Percentiles rank a stretch among this genome's conserved stretches.
Evolutionary conservation across 2,888 invertebrate species (phyloP).

Genomic region (Trilocha varians): DNA sequence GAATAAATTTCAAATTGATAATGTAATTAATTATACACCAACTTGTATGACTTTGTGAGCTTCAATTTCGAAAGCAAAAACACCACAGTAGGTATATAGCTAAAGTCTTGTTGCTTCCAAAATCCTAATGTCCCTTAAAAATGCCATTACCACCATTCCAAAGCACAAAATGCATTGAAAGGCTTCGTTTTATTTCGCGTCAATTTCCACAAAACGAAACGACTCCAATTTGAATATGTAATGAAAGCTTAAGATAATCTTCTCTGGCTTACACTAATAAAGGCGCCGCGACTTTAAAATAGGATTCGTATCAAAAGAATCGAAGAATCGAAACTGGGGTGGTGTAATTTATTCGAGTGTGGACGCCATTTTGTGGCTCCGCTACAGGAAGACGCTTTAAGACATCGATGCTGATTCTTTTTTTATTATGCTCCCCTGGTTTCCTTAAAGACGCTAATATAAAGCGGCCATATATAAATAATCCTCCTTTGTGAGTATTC

Average conservation of each 20-base stretch:
- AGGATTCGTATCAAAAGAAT: slow-evolving; percentile 68
- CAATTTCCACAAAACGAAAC: slow-evolving; percentile 70
- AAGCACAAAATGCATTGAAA: slow-evolving; percentile 48
- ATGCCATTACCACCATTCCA: slow-evolving; percentile 47
- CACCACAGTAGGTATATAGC: no score
- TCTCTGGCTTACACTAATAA: slow-evolving; percentile 72
- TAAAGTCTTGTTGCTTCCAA: no score
- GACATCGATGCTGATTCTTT: slow-evolving; percentile 74
- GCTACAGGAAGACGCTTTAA: slow-evolving; percentile 68
- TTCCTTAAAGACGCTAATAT: slow-evolving; percentile 70
- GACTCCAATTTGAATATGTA: slow-evolving; percentile 74
- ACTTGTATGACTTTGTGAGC: no score
- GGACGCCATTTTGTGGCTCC: slow-evolving; percentile 69
- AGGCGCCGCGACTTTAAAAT: slow-evolving; percentile 62
- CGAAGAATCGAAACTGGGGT: slow-evolving; percentile 67
- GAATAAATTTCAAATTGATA: no score
- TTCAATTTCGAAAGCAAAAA: no score
- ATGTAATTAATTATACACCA: no score
- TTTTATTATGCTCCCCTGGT: slow-evolving; percentile 70
- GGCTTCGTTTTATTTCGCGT: slow-evolving; percentile 70
- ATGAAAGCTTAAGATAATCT: slow-evolving; percentile 72
- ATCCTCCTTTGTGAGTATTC: slow-evolving; percentile 58
- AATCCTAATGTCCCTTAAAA: slow-evolving; percentile 16
- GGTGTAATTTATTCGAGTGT: slow-evolving; percentile 71
- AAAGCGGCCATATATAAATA: slow-evolving; percentile 71